A percentile compares a stretch with the other conserved stretches of the same genome.
These are phyloP conservation scores for Sphinx pinastri DNA, from an alignment of 2,888 invertebrate genomes.

Conservation along the genomic window DNA sequence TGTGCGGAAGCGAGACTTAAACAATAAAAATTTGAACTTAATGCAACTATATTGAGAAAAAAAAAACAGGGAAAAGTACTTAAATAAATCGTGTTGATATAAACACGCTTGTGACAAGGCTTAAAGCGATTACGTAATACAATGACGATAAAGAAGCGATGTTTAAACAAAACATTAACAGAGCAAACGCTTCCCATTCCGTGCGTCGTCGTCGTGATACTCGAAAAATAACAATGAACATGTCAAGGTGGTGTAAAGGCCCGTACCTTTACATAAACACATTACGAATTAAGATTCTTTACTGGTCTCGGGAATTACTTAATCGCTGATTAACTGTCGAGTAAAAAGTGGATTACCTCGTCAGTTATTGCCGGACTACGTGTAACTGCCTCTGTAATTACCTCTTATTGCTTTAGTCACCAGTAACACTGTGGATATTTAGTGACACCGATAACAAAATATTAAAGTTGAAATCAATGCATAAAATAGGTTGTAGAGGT, in stretches of 20 bases:
- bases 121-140: constrained; percentile 1
- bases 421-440: background rate
- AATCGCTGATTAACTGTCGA: constrained; percentile 30
- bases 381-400: constrained; percentile 17
- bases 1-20: too few relatives aligned
- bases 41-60: background rate
- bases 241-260: constrained; percentile 36
- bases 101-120: background rate
- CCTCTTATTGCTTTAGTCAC: background rate
- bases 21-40: background rate
- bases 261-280: constrained; percentile 21
- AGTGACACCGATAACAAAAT: background rate
- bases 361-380: constrained; percentile 12
- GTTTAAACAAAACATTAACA: constrained; percentile 23
- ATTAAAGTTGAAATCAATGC: background rate
- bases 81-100: background rate
- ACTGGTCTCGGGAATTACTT: constrained; percentile 29
- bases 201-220: constrained; percentile 25
- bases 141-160: background rate
- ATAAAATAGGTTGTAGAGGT: background rate
- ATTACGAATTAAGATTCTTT: constrained; percentile 25
- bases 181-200: constrained; percentile 17
- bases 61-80: background rate
- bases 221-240: constrained; percentile 43
- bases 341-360: constrained; percentile 28